Conservation (phyloP, 2,888 invertebrate species). For the Acanthacorydalis orientalis region DNA sequence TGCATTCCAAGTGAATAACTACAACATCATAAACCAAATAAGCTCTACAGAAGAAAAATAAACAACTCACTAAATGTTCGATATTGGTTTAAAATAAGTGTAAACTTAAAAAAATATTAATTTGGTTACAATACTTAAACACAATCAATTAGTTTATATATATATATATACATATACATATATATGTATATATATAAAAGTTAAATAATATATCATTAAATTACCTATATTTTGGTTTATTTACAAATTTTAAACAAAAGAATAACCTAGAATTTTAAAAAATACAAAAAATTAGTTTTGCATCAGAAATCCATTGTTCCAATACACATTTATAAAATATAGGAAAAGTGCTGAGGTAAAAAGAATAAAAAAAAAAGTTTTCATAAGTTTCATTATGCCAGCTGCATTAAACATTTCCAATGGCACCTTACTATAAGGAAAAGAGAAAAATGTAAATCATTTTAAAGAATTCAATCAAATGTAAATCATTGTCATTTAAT, state of each 20-base stretch:
- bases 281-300: no score
- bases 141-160: background rate
- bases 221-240: no score
- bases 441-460: slow-evolving; percentile 7
- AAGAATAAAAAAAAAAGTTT: background rate
- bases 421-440: slow-evolving; percentile 33
- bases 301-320: no score
- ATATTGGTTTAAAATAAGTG: no score
- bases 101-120: background rate
- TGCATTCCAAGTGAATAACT: background rate
- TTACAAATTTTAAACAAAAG: no score
- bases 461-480: slow-evolving; percentile 12
- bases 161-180: no score
- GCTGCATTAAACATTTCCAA: slow-evolving; percentile 24
- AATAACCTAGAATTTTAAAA: no score
- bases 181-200: no score
- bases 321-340: no score
- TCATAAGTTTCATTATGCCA: no score
- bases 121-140: background rate
- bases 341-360: no score
- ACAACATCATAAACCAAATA: background rate
- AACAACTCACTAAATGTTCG: background rate
- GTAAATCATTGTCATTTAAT: slow-evolving; percentile 7
- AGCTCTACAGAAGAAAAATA: background rate
- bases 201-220: no score